These are phyloP conservation scores for Holacanthus passer DNA, from an alignment of 2,113 vertebrate genomes.

Conservation along the genomic window DNA sequence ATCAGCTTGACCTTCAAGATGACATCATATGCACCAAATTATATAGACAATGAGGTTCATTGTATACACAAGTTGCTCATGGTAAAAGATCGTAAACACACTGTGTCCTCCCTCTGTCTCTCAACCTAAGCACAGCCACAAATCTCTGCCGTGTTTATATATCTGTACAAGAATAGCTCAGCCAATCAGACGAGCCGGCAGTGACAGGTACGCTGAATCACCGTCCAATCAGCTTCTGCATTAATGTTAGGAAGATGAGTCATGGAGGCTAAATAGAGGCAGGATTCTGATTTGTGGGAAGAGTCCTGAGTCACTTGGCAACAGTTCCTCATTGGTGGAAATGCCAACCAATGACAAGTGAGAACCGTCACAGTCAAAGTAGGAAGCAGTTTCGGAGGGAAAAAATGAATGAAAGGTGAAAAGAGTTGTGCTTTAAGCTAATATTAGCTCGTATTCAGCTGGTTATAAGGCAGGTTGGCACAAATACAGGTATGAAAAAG, in stretches of 20 bases:
- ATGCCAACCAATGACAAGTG: slow-evolving; percentile 6
- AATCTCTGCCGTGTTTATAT: slow-evolving; percentile 66
- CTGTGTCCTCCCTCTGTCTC: background rate
- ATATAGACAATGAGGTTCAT: background rate
- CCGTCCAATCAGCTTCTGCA: slow-evolving; percentile 33
- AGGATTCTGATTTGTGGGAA: slow-evolving; percentile 47
- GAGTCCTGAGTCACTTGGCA: slow-evolving; percentile 54
- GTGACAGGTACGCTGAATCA: slow-evolving; percentile 22
- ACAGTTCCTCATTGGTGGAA: slow-evolving; percentile 63
- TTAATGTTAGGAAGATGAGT: slow-evolving; percentile 52
- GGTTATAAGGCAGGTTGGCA: background rate
- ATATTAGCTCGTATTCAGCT: background rate
- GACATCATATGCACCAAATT: background rate
- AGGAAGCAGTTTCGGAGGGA: slow-evolving; percentile 14
- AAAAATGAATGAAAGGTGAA: slow-evolving; percentile 4
- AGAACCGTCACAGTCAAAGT: background rate
- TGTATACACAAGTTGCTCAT: too few relatives aligned
- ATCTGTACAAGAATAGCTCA: slow-evolving; percentile 74
- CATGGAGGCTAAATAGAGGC: slow-evolving; percentile 34
- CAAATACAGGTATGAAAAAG: background rate
- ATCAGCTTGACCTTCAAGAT: background rate
- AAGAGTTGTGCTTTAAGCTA: background rate
- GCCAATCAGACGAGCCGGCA: slow-evolving; percentile 60
- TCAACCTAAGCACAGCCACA: slow-evolving; percentile 10
- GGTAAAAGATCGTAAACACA: too few relatives aligned